Conservation (phyloP, 2,888 invertebrate genomes). For the Pollenia griseotomentosa region DNA sequence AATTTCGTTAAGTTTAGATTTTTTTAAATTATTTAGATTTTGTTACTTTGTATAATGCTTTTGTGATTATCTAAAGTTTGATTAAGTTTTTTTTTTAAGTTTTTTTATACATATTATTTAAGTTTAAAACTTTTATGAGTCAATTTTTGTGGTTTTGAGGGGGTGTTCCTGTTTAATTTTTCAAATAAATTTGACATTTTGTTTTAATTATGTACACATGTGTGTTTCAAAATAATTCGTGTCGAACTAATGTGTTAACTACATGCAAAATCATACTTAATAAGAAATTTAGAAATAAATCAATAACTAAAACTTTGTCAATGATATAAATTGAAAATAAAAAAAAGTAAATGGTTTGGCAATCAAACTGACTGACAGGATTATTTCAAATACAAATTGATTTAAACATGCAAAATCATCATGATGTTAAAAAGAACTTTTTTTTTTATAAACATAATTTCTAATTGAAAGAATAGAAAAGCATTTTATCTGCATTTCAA, state of each 20-base stretch:
- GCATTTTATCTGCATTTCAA: conserved; percentile 38
- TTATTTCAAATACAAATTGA: conserved; percentile 62
- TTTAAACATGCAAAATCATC: conserved; percentile 67
- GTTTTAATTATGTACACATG: conserved; percentile 11
- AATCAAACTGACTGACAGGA: conserved; percentile 27
- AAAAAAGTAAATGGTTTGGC: conserved; percentile 47
- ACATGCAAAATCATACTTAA: conserved; percentile 72
- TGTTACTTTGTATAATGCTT: too few relatives aligned
- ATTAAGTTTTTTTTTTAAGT: not conserved
- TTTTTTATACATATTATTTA: too few relatives aligned
- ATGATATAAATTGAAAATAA: conserved; percentile 59
- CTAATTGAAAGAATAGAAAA: conserved; percentile 55
- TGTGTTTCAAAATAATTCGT: conserved; percentile 40
- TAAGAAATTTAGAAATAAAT: conserved; percentile 64
- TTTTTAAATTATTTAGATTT: too few relatives aligned
- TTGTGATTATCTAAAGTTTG: too few relatives aligned
- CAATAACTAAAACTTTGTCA: conserved; percentile 65
- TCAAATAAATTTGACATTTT: conserved; percentile 11
- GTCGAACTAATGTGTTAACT: conserved; percentile 62
- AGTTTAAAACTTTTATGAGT: too few relatives aligned
- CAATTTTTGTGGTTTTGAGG: too few relatives aligned
- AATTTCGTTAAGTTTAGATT: not conserved
- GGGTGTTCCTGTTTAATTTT: not conserved
- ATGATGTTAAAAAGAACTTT: conserved; percentile 40
- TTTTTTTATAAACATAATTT: conserved; percentile 49